Base-by-base conservation (phyloP, 2,888 invertebrate species). In the Elmis aenea region DNA sequence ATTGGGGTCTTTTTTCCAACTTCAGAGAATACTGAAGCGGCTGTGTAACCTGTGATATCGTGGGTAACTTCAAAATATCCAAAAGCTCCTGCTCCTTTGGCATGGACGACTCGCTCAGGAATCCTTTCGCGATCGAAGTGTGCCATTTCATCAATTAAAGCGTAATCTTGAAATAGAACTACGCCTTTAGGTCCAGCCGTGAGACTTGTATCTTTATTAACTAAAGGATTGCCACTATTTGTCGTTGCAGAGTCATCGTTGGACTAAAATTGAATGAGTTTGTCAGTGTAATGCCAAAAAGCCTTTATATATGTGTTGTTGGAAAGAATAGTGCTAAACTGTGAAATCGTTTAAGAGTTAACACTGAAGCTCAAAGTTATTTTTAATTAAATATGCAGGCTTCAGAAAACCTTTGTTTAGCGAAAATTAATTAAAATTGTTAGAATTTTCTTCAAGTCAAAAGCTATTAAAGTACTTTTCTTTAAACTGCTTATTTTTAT, bases 91-190 rank as follows among this genome's bases (percentile, higher is more conserved):
- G 87, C 91, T 44, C 95, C 95, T 67, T 95, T 96, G 0, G 96
- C 96, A 66, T 95, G 95, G 1, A 93, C 94, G 2, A 95, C 94
- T 50, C 96, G 77, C 66, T 96, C 95, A 0, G 96, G 96, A 54
- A 96, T 95, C 36, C 95, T 79, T 64, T 97, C 96, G 22, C 93
- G 74, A 62, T 83, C 82, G 63, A 95, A 95, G 54, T 92, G 81
- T 0, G 85, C 76, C 28, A 89, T 71, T 64, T 86, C 85, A 63
- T 90, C 89, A 5, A 89, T 58, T 46, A 80, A 81, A 45, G 81
- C 77, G 41, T 79, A 77, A 71, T 96, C 96, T 68, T 94, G 89
- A 5, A 94, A 65, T 1, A 96, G 73, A 20, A 85, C 71, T 0
- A 94, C 95, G 21, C 96, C 94, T 41, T 83, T 76, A 13, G 84